Conservation (phyloP, 2,888 invertebrate genomes). For the Diarsia dahlii region DNA sequence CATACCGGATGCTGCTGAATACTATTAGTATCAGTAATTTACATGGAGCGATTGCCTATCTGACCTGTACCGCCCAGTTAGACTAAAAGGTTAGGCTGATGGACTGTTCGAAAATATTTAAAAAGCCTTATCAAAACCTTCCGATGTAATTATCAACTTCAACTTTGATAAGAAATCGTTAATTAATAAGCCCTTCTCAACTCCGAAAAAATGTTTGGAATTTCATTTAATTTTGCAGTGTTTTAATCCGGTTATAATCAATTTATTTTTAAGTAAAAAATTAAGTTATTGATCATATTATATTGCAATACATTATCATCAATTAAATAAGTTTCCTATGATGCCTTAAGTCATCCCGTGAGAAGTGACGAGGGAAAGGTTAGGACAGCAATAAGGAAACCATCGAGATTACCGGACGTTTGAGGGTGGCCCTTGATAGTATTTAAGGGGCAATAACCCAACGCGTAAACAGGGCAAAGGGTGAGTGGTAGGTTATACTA, state of each 20-base stretch:
- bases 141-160: conserved; percentile 34
- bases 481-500: not conserved
- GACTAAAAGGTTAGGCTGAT: not conserved
- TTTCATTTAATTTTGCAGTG: not conserved
- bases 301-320: too few species aligned
- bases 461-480: not conserved
- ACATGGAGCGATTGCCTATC: too few species aligned
- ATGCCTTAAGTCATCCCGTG: not conserved
- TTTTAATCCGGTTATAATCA: not conserved
- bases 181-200: conserved; percentile 20
- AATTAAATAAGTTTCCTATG: not conserved
- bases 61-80: too few species aligned
- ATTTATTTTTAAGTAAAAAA: not conserved
- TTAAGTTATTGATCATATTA: too few species aligned
- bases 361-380: not conserved
- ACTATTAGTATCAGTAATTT: too few species aligned
- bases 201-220: conserved; percentile 9
- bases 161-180: conserved; percentile 25
- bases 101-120: not conserved
- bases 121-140: conserved; percentile 11
- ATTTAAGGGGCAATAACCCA: not conserved
- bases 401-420: not conserved
- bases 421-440: not conserved
- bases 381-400: conserved; percentile 10
- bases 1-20: too few species aligned